phyloP scores from a whole-genome alignment of 2,888 invertebrate genomes.

The Formica aserva region DNA sequence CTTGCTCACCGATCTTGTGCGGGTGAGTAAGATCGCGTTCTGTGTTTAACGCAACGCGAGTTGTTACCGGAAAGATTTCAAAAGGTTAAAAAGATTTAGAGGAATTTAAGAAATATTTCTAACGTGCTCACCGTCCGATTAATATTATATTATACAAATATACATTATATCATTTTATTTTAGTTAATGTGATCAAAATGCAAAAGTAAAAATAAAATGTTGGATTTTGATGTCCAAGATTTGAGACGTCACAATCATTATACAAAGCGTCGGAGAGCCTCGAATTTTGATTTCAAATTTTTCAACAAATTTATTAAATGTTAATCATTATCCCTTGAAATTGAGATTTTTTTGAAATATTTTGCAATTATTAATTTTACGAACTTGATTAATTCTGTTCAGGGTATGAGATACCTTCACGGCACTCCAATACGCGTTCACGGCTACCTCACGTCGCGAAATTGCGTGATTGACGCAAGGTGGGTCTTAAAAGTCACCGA shows the following conservation, averaged over 20 bases:
- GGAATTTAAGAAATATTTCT: neutral
- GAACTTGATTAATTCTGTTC: neutral
- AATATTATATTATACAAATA: neutral
- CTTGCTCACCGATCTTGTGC: conserved; percentile 95
- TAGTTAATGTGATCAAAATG: neutral
- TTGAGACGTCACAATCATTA: neutral
- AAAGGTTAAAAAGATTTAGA: neutral
- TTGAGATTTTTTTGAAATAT: neutral
- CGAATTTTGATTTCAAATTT: neutral
- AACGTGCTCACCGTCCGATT: neutral
- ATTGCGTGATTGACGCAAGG: conserved; percentile 97
- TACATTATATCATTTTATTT: neutral
- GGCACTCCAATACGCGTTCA: conserved; percentile 93
- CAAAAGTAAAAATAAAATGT: neutral
- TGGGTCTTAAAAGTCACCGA: conserved; percentile 98
- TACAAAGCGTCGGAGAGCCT: too few relatives aligned
- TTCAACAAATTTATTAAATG: neutral
- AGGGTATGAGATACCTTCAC: conserved; percentile 97
- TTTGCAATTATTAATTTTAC: neutral
- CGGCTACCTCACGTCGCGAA: conserved; percentile 94
- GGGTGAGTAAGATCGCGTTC: conserved; percentile 87
- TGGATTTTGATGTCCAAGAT: neutral
- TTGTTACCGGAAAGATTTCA: neutral
- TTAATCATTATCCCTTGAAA: neutral
- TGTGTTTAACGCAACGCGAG: neutral